Conservation (phyloP, 2,113 vertebrate genomes). For the Syrmaticus mikado region DNA sequence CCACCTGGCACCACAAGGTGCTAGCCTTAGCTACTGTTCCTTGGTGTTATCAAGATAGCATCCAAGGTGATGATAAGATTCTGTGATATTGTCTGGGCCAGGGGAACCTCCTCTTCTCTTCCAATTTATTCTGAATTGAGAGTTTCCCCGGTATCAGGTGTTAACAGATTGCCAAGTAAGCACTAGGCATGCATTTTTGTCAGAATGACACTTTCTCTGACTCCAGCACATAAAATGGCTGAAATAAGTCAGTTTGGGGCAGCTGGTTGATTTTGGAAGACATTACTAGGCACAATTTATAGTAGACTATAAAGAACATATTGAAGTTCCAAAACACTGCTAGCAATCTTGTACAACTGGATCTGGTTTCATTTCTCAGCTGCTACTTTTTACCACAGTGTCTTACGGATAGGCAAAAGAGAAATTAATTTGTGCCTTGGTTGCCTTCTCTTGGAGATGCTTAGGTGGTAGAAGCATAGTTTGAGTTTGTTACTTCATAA, state of each 20-base stretch:
- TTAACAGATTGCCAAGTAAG: background rate
- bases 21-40: background rate
- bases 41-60: background rate
- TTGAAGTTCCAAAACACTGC: background rate
- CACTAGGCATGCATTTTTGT: accelerated
- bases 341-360: background rate
- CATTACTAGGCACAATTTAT: background rate
- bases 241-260: background rate
- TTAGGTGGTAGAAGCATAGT: background rate
- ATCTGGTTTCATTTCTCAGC: background rate
- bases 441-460: background rate
- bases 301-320: background rate
- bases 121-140: background rate
- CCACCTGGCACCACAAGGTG: background rate
- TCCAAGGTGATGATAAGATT: background rate
- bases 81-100: background rate
- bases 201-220: background rate
- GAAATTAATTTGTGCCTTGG: background rate
- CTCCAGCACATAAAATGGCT: background rate
- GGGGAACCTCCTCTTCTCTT: background rate
- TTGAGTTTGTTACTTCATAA: background rate
- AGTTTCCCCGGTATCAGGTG: background rate
- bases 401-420: background rate
- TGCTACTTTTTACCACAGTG: background rate
- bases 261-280: background rate